These are phyloP conservation scores for Crematogaster levior DNA, from an alignment of 2,888 invertebrate species.

Conservation along the genomic window DNA sequence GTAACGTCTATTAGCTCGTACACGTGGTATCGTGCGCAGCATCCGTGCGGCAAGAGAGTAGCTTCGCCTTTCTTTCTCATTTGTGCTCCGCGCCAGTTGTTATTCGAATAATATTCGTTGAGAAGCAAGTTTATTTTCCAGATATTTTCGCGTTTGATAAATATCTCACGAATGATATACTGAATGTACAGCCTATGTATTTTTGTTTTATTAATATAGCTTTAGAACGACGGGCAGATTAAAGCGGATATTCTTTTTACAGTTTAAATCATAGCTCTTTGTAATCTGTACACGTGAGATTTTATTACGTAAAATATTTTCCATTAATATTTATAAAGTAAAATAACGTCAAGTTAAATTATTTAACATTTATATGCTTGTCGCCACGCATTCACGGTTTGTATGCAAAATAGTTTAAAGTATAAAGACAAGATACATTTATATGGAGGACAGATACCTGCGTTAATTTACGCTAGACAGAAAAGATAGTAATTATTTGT, in stretches of 20 bases:
- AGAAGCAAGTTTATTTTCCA: constrained; percentile 31
- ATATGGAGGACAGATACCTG: not conserved
- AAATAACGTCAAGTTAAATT: not conserved
- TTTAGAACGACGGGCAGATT: not conserved
- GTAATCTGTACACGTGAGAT: not conserved
- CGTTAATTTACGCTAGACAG: constrained; percentile 15
- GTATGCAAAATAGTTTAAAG: constrained; percentile 14
- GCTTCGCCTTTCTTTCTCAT: constrained; percentile 62
- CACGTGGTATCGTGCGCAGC: constrained; percentile 43
- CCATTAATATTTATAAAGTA: not conserved
- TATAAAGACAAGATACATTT: constrained; percentile 11
- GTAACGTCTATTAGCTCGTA: constrained; percentile 73
- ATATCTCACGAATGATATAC: constrained; percentile 4
- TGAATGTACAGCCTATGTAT: not conserved
- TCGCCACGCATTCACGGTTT: not conserved
- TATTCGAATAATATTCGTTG: constrained; percentile 29
- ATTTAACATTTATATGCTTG: not conserved
- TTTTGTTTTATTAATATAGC: not conserved
- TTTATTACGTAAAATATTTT: not conserved
- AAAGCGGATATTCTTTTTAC: not conserved
- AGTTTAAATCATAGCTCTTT: not conserved
- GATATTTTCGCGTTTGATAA: constrained; percentile 20
- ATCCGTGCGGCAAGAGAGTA: constrained; percentile 55
- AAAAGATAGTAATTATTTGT: constrained; percentile 46
- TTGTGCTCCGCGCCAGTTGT: constrained; percentile 29